These are phyloP conservation scores for Loxodonta africana DNA, from an alignment of 2,113 vertebrate genomes.

Conservation along the genomic window DNA sequence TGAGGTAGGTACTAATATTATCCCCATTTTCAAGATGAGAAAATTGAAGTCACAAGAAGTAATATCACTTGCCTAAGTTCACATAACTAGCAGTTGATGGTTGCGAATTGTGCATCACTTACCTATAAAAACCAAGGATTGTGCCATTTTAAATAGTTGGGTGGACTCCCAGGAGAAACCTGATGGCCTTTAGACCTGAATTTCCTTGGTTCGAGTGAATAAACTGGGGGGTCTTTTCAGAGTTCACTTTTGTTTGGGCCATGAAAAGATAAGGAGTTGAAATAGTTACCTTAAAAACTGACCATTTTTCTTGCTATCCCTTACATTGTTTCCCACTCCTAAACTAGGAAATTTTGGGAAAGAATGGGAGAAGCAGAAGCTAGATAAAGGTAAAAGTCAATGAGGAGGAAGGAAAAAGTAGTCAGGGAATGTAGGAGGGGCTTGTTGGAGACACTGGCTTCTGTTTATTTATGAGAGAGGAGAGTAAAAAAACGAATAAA, in stretches of 20 bases:
- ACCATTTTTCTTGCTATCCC: not conserved
- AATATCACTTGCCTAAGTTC: not conserved
- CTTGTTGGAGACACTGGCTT: not conserved
- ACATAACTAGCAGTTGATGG: not conserved
- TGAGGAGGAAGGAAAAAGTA: not conserved
- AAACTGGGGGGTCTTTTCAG: not conserved
- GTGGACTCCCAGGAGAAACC: not conserved
- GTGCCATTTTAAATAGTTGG: not conserved
- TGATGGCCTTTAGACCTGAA: not conserved
- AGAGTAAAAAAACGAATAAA: not conserved
- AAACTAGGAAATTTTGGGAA: not conserved
- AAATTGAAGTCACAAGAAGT: not conserved
- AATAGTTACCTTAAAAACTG: not conserved
- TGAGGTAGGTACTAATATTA: not conserved
- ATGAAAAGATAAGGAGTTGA: not conserved
- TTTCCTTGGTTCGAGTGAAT: not conserved
- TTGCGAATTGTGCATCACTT: not conserved
- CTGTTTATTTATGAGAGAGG: not conserved
- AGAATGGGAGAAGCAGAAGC: not conserved
- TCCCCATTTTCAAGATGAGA: not conserved
- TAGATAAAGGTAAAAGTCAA: not conserved
- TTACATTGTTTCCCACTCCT: not conserved
- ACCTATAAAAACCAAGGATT: not conserved
- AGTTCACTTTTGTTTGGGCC: not conserved
- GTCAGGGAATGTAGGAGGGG: not conserved